Conservation (phyloP, 2,113 vertebrate genomes). For the Notiomystis cincta region DNA sequence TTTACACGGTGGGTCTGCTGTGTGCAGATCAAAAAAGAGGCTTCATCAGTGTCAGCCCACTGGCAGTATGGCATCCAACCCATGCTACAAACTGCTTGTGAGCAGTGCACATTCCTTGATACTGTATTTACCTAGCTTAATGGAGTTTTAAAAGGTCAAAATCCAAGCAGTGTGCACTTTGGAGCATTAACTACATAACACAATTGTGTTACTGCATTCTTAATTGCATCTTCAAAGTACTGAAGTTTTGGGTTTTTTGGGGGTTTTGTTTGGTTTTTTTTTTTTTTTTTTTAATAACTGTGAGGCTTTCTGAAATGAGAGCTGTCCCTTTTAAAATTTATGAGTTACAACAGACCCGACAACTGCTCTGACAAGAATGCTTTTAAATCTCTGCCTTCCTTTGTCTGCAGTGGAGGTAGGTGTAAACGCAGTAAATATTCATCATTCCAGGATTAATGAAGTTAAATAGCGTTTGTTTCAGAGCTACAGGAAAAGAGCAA, state of each 20-base stretch:
- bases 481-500: background rate
- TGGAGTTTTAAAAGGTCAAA: slow-evolving; percentile 74
- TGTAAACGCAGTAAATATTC: background rate
- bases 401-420: background rate
- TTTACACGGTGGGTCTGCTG: background rate
- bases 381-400: background rate
- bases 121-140: slow-evolving; percentile 75
- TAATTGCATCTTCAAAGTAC: slow-evolving; percentile 38
- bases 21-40: slow-evolving; percentile 24
- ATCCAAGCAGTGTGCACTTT: slow-evolving; percentile 38
- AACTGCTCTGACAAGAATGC: background rate
- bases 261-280: no score
- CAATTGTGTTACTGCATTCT: slow-evolving; percentile 20
- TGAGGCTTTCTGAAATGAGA: background rate
- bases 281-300: background rate
- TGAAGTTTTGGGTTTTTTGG: background rate
- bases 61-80: background rate
- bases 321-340: background rate
- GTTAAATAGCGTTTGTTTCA: background rate
- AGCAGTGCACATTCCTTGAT: slow-evolving; percentile 53
- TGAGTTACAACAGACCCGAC: background rate
- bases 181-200: slow-evolving; percentile 25
- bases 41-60: background rate
- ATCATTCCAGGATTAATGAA: background rate
- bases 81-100: slow-evolving; percentile 29